A percentile compares a stretch with the other conserved stretches of the same genome.
Evolutionary conservation across 2,113 vertebrate genomes (phyloP).

Genomic region (Pristiophorus japonicus): DNA sequence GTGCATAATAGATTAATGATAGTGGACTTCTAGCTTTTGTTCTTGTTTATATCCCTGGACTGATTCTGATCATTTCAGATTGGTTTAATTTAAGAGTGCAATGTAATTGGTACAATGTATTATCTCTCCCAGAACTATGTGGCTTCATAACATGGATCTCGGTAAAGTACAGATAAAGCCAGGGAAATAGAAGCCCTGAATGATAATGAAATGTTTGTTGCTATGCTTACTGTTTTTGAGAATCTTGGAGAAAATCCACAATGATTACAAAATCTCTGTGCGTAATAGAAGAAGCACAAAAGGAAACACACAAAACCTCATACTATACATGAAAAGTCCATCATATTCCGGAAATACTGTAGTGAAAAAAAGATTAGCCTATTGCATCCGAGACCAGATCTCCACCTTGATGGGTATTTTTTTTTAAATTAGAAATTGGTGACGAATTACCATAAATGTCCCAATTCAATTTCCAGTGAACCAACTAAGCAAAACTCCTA

Average conservation of each 20-base stretch:
- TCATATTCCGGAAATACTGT: neutral
- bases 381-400: neutral
- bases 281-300: neutral
- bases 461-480: neutral
- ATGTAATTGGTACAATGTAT: neutral
- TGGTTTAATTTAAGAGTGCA: neutral
- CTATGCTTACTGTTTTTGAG: neutral
- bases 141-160: neutral
- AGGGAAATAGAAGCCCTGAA: neutral
- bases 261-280: neutral
- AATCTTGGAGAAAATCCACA: neutral
- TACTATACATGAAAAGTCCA: neutral
- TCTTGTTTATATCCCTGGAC: neutral
- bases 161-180: neutral
- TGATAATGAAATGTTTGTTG: neutral
- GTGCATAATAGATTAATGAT: neutral
- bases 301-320: neutral
- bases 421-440: no score
- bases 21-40: no score
- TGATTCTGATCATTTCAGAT: neutral
- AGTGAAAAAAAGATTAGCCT: neutral
- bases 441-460: neutral
- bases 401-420: neutral
- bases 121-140: neutral
- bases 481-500: neutral